These are phyloP conservation scores for Theocolax elegans DNA, from an alignment of 1,140 invertebrate species.

Conservation along the genomic window DNA sequence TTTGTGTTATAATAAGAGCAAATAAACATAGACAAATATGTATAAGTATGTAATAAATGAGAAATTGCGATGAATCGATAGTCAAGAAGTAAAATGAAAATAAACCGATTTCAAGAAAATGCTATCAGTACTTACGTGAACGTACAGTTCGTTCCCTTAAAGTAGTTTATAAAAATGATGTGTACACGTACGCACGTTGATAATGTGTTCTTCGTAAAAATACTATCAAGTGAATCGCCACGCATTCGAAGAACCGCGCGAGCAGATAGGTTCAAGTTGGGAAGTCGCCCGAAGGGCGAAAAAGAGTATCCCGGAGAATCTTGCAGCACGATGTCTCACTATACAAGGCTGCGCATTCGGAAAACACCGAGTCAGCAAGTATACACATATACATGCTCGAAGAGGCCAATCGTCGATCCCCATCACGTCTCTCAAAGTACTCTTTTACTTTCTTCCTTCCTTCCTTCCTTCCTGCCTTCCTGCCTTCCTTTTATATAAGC, in stretches of 20 bases:
- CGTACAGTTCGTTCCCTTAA: too few species aligned
- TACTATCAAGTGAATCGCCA: too few species aligned
- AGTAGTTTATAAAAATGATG: too few species aligned
- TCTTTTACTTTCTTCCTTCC: conserved; percentile 23
- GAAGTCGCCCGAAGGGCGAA: background rate
- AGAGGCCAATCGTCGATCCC: conserved; percentile 26
- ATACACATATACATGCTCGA: background rate
- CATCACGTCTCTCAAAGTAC: conserved; percentile 36
- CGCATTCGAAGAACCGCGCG: background rate
- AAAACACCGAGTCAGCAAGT: conserved; percentile 51
- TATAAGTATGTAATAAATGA: too few species aligned
- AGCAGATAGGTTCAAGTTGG: background rate
- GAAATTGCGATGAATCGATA: too few species aligned
- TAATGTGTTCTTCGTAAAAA: too few species aligned
- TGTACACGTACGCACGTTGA: too few species aligned
- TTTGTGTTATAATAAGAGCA: too few species aligned
- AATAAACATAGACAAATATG: too few species aligned
- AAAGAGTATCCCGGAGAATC: conserved; percentile 16
- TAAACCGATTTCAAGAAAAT: too few species aligned
- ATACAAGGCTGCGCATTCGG: conserved; percentile 36
- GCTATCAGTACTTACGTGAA: too few species aligned
- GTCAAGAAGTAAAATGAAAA: too few species aligned
- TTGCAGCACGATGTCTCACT: conserved; percentile 15
- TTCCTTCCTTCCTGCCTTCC: conserved; percentile 21
- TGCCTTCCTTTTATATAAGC: conserved; percentile 17